phyloP scores from a whole-genome alignment of 2,113 vertebrate genomes.

The Brachypodius melanocephalos region DNA sequence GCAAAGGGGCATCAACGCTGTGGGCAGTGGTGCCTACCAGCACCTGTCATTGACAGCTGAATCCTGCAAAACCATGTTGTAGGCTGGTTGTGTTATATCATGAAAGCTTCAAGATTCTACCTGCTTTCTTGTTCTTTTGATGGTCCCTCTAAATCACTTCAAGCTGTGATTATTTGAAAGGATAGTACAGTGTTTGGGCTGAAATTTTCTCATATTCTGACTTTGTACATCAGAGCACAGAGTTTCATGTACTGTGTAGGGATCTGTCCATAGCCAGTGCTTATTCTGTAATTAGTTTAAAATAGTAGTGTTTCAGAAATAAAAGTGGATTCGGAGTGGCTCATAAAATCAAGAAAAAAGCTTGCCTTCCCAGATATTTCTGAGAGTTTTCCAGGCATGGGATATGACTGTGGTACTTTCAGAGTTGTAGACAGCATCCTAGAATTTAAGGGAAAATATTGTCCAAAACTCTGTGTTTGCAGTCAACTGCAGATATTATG shows the following conservation, averaged over 20 bases:
- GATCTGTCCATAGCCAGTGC: background rate
- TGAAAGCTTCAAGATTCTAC: background rate
- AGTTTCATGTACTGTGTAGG: background rate
- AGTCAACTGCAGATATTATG: background rate
- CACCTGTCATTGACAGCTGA: accelerated
- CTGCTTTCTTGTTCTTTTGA: background rate
- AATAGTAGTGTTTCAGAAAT: background rate
- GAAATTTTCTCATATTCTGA: background rate
- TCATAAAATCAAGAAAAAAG: background rate
- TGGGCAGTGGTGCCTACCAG: background rate
- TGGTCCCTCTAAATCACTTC: background rate
- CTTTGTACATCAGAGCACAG: background rate
- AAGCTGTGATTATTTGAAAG: background rate
- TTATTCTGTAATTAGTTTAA: background rate
- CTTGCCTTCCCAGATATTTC: background rate
- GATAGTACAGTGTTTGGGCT: background rate
- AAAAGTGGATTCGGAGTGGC: background rate
- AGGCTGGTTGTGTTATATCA: background rate
- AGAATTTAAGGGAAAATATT: background rate
- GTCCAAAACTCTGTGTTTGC: background rate
- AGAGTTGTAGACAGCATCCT: background rate
- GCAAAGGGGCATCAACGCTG: background rate
- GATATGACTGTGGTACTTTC: accelerated
- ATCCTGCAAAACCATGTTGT: background rate
- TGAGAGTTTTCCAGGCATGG: background rate